phyloP scores from a whole-genome alignment of 2,797 vertebrate genomes.

The Borostomias antarcticus region DNA sequence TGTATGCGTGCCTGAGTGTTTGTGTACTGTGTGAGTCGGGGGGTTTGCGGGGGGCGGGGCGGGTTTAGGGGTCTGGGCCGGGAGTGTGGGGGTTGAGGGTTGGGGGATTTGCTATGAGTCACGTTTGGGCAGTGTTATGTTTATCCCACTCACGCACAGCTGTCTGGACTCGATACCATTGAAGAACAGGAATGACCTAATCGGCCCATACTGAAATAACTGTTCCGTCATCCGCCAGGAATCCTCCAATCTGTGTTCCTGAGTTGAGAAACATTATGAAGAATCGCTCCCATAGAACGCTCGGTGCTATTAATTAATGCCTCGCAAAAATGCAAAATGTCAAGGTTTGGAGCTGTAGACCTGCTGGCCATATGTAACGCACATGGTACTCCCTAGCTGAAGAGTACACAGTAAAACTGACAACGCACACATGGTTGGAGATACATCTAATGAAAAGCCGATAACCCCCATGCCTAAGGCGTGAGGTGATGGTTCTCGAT shows the following conservation, averaged over 20 bases:
- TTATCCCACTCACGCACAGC: conserved; percentile 69
- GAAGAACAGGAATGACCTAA: conserved; percentile 77
- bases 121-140: conserved; percentile 67
- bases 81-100: conserved; percentile 52
- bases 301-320: conserved; percentile 66
- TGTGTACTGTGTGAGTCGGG: conserved; percentile 46
- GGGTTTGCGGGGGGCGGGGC: conserved; percentile 42
- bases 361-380: conserved; percentile 62
- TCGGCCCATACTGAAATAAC: conserved; percentile 71
- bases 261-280: conserved; percentile 62
- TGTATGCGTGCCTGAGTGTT: conserved; percentile 18
- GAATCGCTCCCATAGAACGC: conserved; percentile 62
- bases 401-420: neutral
- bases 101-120: conserved; percentile 63
- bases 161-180: conserved; percentile 72
- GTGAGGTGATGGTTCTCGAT: conserved; percentile 47
- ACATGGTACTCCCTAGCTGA: conserved; percentile 51
- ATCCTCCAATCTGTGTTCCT: conserved; percentile 64
- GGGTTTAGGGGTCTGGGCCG: conserved; percentile 38
- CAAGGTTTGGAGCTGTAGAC: conserved; percentile 39
- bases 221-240: conserved; percentile 71
- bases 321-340: conserved; percentile 46
- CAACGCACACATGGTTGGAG: conserved; percentile 46
- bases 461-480: conserved; percentile 44
- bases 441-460: conserved; percentile 50